These are phyloP conservation scores for Mimumesa dahlbomi DNA, from an alignment of 2,888 invertebrate species.

Conservation along the genomic window DNA sequence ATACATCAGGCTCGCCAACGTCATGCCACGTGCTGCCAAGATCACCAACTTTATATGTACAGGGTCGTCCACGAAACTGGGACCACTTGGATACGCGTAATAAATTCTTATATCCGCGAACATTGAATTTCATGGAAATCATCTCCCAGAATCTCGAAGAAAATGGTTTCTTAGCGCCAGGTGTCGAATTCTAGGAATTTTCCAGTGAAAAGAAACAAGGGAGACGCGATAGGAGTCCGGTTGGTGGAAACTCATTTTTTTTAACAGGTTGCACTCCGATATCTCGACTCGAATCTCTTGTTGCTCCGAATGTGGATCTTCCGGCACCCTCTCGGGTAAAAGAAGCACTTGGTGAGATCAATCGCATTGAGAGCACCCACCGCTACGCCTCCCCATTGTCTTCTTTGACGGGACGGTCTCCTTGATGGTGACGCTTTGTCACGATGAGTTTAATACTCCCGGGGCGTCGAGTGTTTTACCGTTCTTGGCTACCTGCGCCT, in stretches of 20 bases:
- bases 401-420: slow-evolving; percentile 52
- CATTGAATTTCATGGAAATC: not conserved
- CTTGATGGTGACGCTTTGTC: slow-evolving; percentile 55
- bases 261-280: slow-evolving; percentile 41
- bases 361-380: slow-evolving; percentile 67
- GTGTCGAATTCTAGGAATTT: not conserved
- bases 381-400: slow-evolving; percentile 66
- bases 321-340: slow-evolving; percentile 44
- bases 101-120: no score
- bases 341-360: slow-evolving; percentile 68
- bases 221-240: no score
- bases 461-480: slow-evolving; percentile 35
- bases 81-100: no score
- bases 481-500: no score
- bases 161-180: not conserved
- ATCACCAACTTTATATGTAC: no score
- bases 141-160: not conserved
- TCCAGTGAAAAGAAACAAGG: not conserved
- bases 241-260: no score
- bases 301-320: slow-evolving; percentile 65
- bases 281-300: slow-evolving; percentile 64
- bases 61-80: no score
- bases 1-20: no score
- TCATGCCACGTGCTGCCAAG: no score
- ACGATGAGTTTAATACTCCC: slow-evolving; percentile 49